Evolutionary conservation across 2,888 invertebrate genomes (phyloP), one percentile per base, ranked within the genome.

Genomic region (Drosophila recens): DNA sequence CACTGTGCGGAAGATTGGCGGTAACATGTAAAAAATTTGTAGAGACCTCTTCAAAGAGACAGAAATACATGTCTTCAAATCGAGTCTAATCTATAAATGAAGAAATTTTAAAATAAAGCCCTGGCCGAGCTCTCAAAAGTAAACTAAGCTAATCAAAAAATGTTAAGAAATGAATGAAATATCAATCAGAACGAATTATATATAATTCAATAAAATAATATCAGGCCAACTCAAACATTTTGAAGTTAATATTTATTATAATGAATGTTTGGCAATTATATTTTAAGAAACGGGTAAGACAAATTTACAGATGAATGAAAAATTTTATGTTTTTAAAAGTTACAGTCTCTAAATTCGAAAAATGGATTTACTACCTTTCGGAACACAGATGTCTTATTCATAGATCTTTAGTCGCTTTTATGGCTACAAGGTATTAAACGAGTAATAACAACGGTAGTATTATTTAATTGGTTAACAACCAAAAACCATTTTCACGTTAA

Each of bases 401-500:
- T 38, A 27, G 36, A 17, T 17, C 17, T 17, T 17, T 10, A 36
- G 13, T 8, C 23, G 38, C 5, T 27, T 52, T 52, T 38, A 15
- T 15, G 23, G 10, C 52, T 10, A 38, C 23, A 38, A 6, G 52
- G 27, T 6, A 52, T 15, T 27, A 27, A 38, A 52, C 10, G 10
- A 10, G 38, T 53, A 27, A 53, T 40, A 40, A 38, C 27, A 27
- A 38, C 11, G 27, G 0, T 15, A 10, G 38, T 53, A 27, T 27
- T 15, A n/a, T 42, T 54, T 54, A 48, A 58, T 38, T 58, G 46
- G 23, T 38, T 36, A 36, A 58, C 27, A 27, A 17, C 17, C 30
- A 13, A 23, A 23, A 43, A 23, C 34, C n/a, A 15, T 15, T 58
- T 58, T 17, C 9, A 34, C 20, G 33, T 34, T 59, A 13, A 43